Evolutionary conservation across 2,113 vertebrate species (phyloP).

Genomic region (Pandion haliaetus): DNA sequence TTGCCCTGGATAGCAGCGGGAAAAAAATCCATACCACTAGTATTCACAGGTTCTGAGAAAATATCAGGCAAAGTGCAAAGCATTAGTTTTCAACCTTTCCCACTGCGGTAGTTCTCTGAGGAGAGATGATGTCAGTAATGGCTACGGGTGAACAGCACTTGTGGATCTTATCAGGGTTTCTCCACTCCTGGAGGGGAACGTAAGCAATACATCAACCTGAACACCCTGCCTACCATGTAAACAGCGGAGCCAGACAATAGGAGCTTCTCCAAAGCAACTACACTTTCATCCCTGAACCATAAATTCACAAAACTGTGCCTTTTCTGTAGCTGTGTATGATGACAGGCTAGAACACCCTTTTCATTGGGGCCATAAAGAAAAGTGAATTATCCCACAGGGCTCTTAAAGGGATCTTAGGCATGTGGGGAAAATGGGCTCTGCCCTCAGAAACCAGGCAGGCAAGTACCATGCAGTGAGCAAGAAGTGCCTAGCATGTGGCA

Average conservation of each 20-base stretch:
- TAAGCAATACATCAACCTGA: background rate
- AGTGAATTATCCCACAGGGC: background rate
- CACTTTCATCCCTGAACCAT: background rate
- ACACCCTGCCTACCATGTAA: background rate
- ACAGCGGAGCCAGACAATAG: background rate
- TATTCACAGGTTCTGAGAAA: background rate
- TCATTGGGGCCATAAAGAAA: background rate
- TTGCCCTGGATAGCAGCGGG: background rate
- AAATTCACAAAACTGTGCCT: background rate
- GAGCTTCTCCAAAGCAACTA: background rate
- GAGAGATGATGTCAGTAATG: background rate
- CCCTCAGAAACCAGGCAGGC: background rate
- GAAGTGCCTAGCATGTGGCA: fast-evolving
- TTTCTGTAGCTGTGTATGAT: background rate
- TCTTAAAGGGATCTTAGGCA: background rate
- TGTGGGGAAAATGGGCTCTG: fast-evolving
- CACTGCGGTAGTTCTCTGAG: fast-evolving
- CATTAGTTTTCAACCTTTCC: background rate
- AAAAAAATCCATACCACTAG: background rate
- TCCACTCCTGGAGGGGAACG: background rate
- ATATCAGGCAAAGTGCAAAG: background rate
- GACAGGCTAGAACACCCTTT: background rate
- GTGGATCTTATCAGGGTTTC: background rate
- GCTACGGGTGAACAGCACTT: background rate
- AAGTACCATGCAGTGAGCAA: background rate